A percentile compares a stretch with the other conserved stretches of the same genome.
Conservation (phyloP, 2,797 vertebrate genomes). For the Chiroxiphia lanceolata region DNA sequence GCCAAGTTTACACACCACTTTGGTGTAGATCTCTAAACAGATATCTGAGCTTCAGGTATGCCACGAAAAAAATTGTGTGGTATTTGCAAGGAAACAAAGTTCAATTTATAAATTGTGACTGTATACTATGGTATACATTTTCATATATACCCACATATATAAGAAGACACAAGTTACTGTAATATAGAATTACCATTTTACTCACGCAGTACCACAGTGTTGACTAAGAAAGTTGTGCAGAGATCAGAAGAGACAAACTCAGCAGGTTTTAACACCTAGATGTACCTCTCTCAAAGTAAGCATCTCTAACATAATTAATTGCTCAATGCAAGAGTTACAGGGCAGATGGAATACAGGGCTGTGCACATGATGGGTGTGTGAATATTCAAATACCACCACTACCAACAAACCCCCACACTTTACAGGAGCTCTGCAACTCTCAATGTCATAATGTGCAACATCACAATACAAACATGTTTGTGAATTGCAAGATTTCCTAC, state of each 20-base stretch:
- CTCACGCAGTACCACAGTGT: not conserved
- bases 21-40: not conserved
- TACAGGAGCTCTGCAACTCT: not conserved
- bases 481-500: not conserved
- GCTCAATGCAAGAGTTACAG: not conserved
- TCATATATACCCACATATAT: not conserved
- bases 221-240: not conserved
- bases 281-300: not conserved
- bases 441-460: fast-evolving
- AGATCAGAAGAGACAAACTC: not conserved
- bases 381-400: not conserved
- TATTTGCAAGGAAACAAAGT: not conserved
- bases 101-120: not conserved
- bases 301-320: not conserved
- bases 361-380: fast-evolving
- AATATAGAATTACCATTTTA: not conserved
- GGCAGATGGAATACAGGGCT: not conserved
- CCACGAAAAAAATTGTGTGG: not conserved
- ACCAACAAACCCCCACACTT: not conserved
- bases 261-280: not conserved
- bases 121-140: not conserved
- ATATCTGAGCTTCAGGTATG: not conserved
- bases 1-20: not conserved
- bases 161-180: not conserved
- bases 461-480: not conserved